These are phyloP conservation scores for Pasiphila rectangulata DNA, from an alignment of 2,888 invertebrate genomes.

Conservation along the genomic window DNA sequence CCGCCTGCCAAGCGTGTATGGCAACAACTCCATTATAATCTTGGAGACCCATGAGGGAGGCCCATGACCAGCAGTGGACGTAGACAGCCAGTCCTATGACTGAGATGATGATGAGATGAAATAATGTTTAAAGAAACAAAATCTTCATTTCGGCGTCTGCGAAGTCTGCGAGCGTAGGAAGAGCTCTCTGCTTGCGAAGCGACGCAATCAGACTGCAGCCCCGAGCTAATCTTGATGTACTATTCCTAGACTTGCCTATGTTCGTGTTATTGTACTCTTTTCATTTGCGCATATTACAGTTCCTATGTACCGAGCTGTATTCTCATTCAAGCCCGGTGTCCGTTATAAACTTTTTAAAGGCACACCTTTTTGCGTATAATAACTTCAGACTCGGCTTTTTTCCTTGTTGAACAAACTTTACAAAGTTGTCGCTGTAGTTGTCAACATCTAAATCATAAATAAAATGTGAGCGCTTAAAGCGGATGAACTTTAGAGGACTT, in stretches of 20 bases:
- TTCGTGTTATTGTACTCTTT: conserved; percentile 63
- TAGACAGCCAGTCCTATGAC: too few species aligned
- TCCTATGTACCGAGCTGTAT: conserved; percentile 28
- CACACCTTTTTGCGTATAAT: conserved; percentile 19
- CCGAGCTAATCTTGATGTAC: conserved; percentile 73
- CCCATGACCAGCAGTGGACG: too few species aligned
- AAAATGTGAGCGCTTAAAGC: conserved; percentile 65
- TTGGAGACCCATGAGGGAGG: too few species aligned
- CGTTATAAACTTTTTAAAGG: conserved; percentile 25
- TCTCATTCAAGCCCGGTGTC: conserved; percentile 21
- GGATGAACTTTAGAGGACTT: conserved; percentile 75
- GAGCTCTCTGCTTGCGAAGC: conserved; percentile 58
- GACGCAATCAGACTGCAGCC: conserved; percentile 71
- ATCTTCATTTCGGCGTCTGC: conserved; percentile 57
- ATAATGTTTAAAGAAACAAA: conserved; percentile 32
- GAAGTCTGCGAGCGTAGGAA: conserved; percentile 45
- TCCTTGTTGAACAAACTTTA: conserved; percentile 42
- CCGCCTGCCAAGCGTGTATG: too few species aligned
- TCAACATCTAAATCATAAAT: conserved; percentile 73
- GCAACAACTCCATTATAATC: too few species aligned
- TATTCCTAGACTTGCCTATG: conserved; percentile 56
- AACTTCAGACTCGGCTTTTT: conserved; percentile 33
- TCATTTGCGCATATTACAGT: conserved; percentile 49
- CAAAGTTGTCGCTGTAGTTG: conserved; percentile 56
- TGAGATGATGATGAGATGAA: too few species aligned